A percentile compares a stretch with the other conserved stretches of the same genome.
Evolutionary conservation across 2,888 invertebrate genomes (phyloP).

Genomic region (Rhagonycha fulva): DNA sequence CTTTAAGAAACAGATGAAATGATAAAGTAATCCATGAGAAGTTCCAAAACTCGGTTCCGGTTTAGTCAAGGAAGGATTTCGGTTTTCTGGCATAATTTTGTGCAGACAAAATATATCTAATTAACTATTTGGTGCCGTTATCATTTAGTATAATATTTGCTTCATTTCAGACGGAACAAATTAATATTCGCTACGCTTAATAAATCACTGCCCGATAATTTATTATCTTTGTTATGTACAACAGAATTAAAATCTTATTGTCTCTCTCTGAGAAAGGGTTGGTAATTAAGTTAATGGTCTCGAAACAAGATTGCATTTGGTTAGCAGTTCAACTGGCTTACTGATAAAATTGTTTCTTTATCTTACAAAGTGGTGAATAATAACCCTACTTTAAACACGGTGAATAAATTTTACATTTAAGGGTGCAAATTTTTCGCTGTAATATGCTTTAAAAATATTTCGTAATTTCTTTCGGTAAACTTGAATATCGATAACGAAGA

Average conservation of each 20-base stretch:
- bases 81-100: background rate
- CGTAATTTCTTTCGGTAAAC: background rate
- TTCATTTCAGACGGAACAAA: constrained; percentile 46
- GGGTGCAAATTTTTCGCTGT: constrained; percentile 29
- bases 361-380: constrained; percentile 47
- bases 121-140: constrained; percentile 28
- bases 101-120: constrained; percentile 21
- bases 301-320: constrained; percentile 58
- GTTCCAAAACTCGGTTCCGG: background rate
- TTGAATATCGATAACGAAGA: constrained; percentile 4
- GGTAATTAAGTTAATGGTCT: constrained; percentile 57
- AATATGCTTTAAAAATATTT: constrained; percentile 20
- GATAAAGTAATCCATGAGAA: background rate
- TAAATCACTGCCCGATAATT: constrained; percentile 41
- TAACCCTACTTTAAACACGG: constrained; percentile 37
- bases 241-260: constrained; percentile 12
- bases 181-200: constrained; percentile 42
- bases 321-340: constrained; percentile 55
- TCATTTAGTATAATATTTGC: constrained; percentile 42
- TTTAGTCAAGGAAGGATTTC: background rate
- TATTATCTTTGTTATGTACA: constrained; percentile 23
- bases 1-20: background rate
- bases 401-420: constrained; percentile 33
- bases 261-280: constrained; percentile 49
- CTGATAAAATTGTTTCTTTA: constrained; percentile 56